A percentile compares a stretch with the other conserved stretches of the same genome.
phyloP scores from a whole-genome alignment of 2,888 invertebrate species.

The Meloe dianella region DNA sequence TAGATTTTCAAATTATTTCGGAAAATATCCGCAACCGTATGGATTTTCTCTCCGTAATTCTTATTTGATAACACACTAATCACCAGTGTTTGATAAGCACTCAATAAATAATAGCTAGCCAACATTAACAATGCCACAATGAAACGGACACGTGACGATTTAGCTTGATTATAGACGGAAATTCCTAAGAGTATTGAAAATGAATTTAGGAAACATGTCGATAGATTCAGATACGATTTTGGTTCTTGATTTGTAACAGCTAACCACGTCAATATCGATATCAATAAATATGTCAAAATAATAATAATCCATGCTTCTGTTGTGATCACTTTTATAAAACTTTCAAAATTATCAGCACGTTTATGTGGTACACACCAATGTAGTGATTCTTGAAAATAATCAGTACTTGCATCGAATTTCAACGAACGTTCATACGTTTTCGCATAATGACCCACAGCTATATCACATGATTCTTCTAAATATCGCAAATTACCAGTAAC shows the following conservation, averaged over 20 bases:
- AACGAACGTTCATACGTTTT: conserved; percentile 4
- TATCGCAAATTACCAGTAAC: conserved; percentile 14
- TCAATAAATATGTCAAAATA: background rate
- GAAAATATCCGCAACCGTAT: background rate
- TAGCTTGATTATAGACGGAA: background rate
- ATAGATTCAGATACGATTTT: background rate
- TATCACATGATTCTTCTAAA: background rate
- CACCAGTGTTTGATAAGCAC: conserved; percentile 1
- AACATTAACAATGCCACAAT: background rate
- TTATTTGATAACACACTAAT: background rate
- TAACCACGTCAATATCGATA: background rate
- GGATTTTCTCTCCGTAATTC: background rate
- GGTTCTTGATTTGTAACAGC: background rate
- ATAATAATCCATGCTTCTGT: conserved; percentile 2
- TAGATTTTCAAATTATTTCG: conserved; percentile 11
- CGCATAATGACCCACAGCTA: conserved; percentile 15
- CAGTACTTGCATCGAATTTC: conserved; percentile 9
- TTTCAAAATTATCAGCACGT: background rate
- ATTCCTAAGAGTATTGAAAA: conserved; percentile 5
- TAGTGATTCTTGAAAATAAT: conserved; percentile 10
- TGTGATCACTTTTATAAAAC: background rate
- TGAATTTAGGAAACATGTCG: background rate
- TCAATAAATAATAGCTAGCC: background rate
- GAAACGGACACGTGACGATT: background rate
- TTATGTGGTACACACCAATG: conserved; percentile 17